A percentile compares a stretch with the other conserved stretches of the same genome.
Conservation (phyloP, 2,797 vertebrate genomes). For the Neosilurus hyrtlii region DNA sequence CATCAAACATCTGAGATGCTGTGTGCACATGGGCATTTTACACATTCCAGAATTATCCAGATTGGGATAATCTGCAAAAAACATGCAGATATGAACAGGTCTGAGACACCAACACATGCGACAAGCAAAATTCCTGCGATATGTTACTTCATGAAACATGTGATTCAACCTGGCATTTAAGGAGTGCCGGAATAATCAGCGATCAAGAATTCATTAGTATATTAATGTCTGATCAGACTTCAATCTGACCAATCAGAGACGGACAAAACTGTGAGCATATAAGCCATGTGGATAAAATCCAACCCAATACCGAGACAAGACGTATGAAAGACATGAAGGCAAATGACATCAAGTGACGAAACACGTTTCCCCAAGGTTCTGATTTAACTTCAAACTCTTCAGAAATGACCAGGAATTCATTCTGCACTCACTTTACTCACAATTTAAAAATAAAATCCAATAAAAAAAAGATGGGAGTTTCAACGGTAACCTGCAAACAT, state of each 20-base stretch:
- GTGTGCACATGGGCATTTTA: not conserved
- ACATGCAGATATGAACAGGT: conserved; percentile 5
- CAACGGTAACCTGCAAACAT: not conserved
- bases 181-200: not conserved
- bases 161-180: not conserved
- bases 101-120: not conserved
- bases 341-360: not conserved
- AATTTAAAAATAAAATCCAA: not conserved
- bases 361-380: not conserved
- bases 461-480: not conserved
- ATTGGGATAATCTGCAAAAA: not conserved
- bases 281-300: not conserved
- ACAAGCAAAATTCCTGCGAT: not conserved
- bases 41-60: not conserved
- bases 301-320: not conserved
- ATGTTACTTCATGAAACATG: not conserved
- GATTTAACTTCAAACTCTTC: not conserved
- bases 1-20: not conserved
- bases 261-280: not conserved
- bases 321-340: too few relatives aligned
- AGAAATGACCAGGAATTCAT: not conserved
- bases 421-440: not conserved
- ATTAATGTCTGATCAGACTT: not conserved
- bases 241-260: not conserved
- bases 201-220: too few relatives aligned